Percentiles rank a stretch among this genome's conserved stretches.
Evolutionary conservation across 2,113 vertebrate species (phyloP).

Genomic region (Cynopterus brachyotis): DNA sequence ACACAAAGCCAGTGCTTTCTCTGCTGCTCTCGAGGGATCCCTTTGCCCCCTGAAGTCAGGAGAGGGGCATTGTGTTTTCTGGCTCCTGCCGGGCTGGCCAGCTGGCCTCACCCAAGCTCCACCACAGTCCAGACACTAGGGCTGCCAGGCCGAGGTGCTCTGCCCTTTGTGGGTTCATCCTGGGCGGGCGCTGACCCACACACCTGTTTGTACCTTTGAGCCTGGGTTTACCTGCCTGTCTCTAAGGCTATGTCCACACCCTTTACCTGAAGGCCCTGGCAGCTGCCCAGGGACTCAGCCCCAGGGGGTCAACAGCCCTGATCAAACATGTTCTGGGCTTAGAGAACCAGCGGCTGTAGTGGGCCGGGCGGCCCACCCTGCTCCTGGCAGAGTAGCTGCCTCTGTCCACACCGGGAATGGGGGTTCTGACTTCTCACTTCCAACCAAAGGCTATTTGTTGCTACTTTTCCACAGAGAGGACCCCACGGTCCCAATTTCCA

Average conservation of each 20-base stretch:
- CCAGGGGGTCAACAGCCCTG: background rate
- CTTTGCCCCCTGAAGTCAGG: background rate
- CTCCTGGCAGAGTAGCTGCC: background rate
- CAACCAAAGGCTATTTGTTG: background rate
- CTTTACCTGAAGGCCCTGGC: background rate
- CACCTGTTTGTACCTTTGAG: background rate
- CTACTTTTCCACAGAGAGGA: background rate
- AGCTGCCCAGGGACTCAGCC: background rate
- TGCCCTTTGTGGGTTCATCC: background rate
- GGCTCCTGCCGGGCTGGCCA: background rate
- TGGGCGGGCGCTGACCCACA: background rate
- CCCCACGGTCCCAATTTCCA: background rate
- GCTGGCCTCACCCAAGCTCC: background rate
- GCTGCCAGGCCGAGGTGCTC: background rate
- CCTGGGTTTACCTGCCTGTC: background rate
- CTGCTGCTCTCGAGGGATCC: background rate
- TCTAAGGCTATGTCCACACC: background rate
- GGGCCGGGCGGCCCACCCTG: background rate
- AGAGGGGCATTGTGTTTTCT: rapidly evolving
- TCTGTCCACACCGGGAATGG: background rate
- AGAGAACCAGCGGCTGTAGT: background rate
- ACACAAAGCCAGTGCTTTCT: slow-evolving; percentile 52
- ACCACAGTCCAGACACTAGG: background rate
- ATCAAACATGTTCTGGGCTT: background rate
- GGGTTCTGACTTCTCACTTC: background rate